Evolutionary conservation across 2,888 invertebrate species (phyloP), one percentile per base, ranked within the genome.

Genomic region (Drosophila seclusa): DNA sequence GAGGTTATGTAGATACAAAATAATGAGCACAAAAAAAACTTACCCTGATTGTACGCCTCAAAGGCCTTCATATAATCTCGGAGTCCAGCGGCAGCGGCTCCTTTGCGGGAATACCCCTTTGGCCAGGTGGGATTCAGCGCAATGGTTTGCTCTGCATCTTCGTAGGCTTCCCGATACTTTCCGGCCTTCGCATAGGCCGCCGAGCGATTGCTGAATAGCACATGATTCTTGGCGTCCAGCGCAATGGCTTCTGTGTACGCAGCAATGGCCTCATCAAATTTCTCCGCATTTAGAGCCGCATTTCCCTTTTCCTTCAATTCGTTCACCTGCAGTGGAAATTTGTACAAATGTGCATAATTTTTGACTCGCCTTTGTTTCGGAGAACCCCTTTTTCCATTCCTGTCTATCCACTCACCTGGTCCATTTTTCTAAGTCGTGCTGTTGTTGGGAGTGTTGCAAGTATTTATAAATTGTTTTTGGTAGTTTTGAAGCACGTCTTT

Each of bases 71-170:
- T 95, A 72, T 94, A 94, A 64, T 95, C 95, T 4, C 96, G 95
- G 71, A 98, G 93, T 84, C 96, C 98, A 0, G 96, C 96, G 53
- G 98, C 93, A 0, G 98, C 98, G 78, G 97, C 96, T 2, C 97
- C 98, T 93, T 98, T 97, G 68, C 98, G 95, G 0, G 98, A 98
- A 92, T 98, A 98, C 0, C 96, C 97, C 92, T 98, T 98, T 2
- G 95, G 95, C 98, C 98, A 98, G 68, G 95, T 95, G 11, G 97
- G 96, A 92, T 98, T 97, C 21, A 98, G 85, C 55, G 94, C 92
- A 11, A 98, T 94, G 0, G 97, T 97, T 91, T 96, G 96, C 73
- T 98, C 96, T 0, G 98, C 98, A 94, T 98, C 98, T 77, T 95
- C 94, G 34, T 98, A 93, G 0, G 98, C 97, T 72, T 95, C 94